These are phyloP conservation scores for Caenorhabditis briggsae DNA, from an alignment of 1,140 invertebrate genomes.

Conservation along the genomic window DNA sequence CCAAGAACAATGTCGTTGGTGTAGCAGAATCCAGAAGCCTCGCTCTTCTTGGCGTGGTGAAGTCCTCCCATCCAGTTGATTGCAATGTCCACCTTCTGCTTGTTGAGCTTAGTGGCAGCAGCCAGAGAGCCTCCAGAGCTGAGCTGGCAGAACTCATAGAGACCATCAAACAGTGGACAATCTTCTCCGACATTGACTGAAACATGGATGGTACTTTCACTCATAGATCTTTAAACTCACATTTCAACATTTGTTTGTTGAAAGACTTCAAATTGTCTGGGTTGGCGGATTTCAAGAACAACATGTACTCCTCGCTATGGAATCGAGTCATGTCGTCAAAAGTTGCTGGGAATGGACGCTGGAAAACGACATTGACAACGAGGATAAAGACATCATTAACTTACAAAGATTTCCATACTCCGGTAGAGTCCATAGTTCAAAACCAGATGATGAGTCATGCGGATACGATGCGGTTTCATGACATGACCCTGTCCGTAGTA, in stretches of 20 bases:
- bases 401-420: conserved; percentile 99
- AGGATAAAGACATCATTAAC: conserved; percentile 78
- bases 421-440: conserved; percentile 98
- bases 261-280: conserved; percentile 99
- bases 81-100: conserved; percentile 95
- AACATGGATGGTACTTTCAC: conserved; percentile 82
- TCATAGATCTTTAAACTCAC: conserved; percentile 81
- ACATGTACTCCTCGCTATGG: conserved; percentile 99
- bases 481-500: conserved; percentile 99
- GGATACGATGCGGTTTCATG: conserved; percentile 98
- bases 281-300: conserved; percentile 94
- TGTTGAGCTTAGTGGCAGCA: conserved; percentile 93
- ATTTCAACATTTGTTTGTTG: conserved; percentile 99
- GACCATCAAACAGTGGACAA: conserved; percentile 95
- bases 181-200: conserved; percentile 97
- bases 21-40: conserved; percentile 96
- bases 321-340: conserved; percentile 99
- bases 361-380: conserved; percentile 42
- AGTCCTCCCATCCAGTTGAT: conserved; percentile 99
- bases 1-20: conserved; percentile 96
- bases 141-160: conserved; percentile 97
- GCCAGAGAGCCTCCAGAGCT: conserved; percentile 98
- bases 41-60: conserved; percentile 97
- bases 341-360: conserved; percentile 98
- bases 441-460: conserved; percentile 99